phyloP scores from a whole-genome alignment of 1,140 invertebrate species.

The Brachionus paranguensis region DNA sequence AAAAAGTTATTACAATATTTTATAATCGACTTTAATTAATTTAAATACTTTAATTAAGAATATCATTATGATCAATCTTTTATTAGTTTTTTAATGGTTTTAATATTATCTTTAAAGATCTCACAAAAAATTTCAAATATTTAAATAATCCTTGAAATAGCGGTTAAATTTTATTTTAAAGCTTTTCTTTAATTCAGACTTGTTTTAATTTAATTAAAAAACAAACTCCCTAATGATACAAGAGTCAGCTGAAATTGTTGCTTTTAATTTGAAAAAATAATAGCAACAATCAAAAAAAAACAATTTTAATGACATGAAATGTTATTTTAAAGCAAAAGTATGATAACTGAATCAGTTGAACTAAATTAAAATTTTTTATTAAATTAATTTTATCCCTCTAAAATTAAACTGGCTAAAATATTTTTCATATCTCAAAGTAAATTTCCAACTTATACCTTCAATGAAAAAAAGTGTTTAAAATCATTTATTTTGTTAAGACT shows the following conservation, averaged over 20 bases:
- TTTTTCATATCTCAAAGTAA: background rate
- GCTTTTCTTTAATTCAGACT: background rate
- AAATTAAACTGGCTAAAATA: background rate
- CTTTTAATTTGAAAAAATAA: background rate
- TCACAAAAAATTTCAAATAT: no score
- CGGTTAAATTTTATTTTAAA: no score
- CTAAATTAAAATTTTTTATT: background rate
- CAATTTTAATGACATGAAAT: background rate
- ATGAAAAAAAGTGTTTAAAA: background rate
- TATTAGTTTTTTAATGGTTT: no score
- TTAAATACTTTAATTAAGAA: no score
- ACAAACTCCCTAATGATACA: background rate
- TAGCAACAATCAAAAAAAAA: background rate
- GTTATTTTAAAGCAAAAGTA: background rate
- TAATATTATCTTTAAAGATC: no score
- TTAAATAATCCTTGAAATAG: no score
- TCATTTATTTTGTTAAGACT: background rate
- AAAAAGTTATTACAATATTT: no score
- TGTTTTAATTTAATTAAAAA: background rate
- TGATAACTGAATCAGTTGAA: background rate
- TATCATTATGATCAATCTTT: no score
- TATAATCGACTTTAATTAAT: no score
- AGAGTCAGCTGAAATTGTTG: background rate
- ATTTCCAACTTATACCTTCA: background rate
- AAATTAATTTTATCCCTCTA: background rate